phyloP scores from a whole-genome alignment of 2,888 invertebrate genomes.

The Ellobium chinense region DNA sequence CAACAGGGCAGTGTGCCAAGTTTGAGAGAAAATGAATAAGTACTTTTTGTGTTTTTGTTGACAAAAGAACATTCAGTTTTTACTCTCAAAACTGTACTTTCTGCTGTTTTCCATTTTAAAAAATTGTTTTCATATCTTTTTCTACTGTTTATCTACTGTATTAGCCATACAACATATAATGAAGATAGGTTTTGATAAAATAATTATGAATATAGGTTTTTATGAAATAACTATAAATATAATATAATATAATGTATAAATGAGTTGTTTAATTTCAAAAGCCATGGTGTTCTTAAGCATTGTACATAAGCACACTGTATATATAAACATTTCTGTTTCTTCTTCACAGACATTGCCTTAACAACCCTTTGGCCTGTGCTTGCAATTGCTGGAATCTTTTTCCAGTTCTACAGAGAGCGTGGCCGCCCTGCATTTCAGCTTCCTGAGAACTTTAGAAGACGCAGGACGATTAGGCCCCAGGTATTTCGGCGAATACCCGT shows the following conservation, averaged over 20 bases:
- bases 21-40: not conserved
- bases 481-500: not conserved
- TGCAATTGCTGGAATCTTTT: slow-evolving; percentile 81
- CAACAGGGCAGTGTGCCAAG: too few species aligned
- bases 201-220: not conserved
- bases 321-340: not conserved
- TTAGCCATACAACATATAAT: not conserved
- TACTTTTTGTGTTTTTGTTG: too few species aligned
- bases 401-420: slow-evolving; percentile 82
- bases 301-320: too few species aligned
- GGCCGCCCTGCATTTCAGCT: slow-evolving; percentile 83
- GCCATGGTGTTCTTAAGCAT: too few species aligned
- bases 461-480: not conserved
- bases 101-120: too few species aligned
- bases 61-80: too few species aligned
- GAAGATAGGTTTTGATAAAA: not conserved
- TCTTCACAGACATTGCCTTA: slow-evolving; percentile 82
- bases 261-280: too few species aligned
- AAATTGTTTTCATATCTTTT: too few species aligned
- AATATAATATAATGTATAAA: too few species aligned
- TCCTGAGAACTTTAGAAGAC: not conserved
- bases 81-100: too few species aligned
- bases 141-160: too few species aligned
- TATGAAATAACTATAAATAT: too few species aligned
- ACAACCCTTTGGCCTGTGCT: slow-evolving; percentile 82